A percentile compares a stretch with the other conserved stretches of the same genome.
phyloP scores from a whole-genome alignment of 2,888 invertebrate species.

The Noctuana brunneofusca region DNA sequence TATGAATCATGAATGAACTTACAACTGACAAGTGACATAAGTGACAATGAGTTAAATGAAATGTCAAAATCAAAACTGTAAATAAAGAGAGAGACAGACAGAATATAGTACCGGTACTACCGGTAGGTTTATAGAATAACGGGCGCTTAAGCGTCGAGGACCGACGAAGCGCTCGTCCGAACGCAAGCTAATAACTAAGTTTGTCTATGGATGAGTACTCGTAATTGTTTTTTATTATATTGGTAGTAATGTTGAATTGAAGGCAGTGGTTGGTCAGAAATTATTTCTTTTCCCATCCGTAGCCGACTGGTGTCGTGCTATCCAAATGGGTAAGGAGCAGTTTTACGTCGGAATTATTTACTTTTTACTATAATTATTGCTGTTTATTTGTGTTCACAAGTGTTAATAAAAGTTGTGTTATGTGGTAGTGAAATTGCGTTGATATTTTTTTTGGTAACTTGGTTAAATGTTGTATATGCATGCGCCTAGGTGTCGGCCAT shows the following conservation, averaged over 20 bases:
- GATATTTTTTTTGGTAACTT: slow-evolving; percentile 29
- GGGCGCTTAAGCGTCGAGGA: no score
- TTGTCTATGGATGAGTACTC: background rate
- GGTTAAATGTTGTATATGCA: slow-evolving; percentile 45
- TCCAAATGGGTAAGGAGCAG: slow-evolving; percentile 80
- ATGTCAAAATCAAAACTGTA: no score
- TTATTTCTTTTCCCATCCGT: slow-evolving; percentile 82
- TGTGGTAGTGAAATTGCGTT: slow-evolving; percentile 56
- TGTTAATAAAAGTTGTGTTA: slow-evolving; percentile 49
- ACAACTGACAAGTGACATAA: no score
- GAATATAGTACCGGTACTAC: no score
- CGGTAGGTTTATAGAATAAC: no score
- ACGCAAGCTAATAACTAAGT: no score
- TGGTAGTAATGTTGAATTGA: slow-evolving; percentile 62
- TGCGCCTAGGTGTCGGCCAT: slow-evolving; percentile 78
- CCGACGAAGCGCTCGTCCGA: no score
- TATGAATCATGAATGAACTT: no score
- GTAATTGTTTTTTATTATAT: slow-evolving; percentile 46
- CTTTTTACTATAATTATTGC: slow-evolving; percentile 55
- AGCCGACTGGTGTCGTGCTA: slow-evolving; percentile 82
- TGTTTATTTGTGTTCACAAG: slow-evolving; percentile 55
- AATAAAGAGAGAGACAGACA: no score
- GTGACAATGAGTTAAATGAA: no score
- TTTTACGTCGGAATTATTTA: slow-evolving; percentile 66
- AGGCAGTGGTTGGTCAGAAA: slow-evolving; percentile 65